Conservation (phyloP, 2,113 vertebrate genomes). For the Cheirogaleus medius region DNA sequence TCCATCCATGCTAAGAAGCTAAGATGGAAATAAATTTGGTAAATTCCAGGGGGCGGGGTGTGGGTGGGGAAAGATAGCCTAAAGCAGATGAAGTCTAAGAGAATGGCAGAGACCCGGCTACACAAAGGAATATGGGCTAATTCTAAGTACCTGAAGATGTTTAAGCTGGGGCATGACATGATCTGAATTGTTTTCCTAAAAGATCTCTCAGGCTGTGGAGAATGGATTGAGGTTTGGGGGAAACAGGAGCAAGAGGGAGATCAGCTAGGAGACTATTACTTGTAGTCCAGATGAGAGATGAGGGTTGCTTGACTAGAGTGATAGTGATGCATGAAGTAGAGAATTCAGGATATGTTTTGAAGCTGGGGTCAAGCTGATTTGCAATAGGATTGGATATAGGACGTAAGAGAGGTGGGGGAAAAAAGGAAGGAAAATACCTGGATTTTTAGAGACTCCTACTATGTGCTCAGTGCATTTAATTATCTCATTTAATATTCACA, state of each 20-base stretch:
- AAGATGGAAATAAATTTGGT: background rate
- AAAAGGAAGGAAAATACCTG: background rate
- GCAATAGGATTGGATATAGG: background rate
- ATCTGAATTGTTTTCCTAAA: slow-evolving; percentile 17
- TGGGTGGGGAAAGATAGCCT: background rate
- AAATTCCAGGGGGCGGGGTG: background rate
- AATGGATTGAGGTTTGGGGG: background rate
- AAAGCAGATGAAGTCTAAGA: slow-evolving; percentile 15
- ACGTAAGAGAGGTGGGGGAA: background rate
- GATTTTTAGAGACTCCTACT: background rate
- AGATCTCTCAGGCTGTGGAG: background rate
- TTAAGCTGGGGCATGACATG: background rate
- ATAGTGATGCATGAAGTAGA: background rate
- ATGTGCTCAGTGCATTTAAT: background rate
- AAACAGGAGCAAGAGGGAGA: background rate
- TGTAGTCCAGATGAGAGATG: background rate
- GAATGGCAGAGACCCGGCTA: background rate
- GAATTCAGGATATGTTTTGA: background rate
- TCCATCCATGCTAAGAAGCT: background rate
- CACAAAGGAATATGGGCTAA: slow-evolving; percentile 13
- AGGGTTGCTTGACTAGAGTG: background rate
- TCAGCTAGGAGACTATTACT: background rate
- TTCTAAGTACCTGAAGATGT: background rate
- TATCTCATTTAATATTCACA: slow-evolving; percentile 28
- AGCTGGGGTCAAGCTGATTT: background rate